These are phyloP conservation scores for Anser cygnoides DNA, from an alignment of 2,113 vertebrate species.

Conservation along the genomic window DNA sequence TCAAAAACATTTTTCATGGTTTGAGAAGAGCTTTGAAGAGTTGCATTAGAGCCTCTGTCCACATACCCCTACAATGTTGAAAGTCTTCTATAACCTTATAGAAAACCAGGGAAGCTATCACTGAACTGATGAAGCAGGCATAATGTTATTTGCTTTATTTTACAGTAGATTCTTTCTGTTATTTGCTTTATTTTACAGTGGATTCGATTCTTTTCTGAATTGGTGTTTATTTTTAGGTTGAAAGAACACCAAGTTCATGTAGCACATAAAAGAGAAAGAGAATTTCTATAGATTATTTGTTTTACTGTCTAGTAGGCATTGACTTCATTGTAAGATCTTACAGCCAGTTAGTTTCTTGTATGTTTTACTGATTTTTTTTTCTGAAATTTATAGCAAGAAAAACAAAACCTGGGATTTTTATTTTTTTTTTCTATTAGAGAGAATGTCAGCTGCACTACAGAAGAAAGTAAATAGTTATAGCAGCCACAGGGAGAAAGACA, in stretches of 20 bases:
- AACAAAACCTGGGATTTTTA: not conserved
- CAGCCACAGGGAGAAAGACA: not conserved
- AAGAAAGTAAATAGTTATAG: not conserved
- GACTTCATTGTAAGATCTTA: not conserved
- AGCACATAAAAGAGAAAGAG: not conserved
- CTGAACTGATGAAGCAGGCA: not conserved
- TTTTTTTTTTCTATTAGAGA: not conserved
- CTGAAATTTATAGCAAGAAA: not conserved
- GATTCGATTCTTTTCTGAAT: not conserved
- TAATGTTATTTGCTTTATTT: not conserved
- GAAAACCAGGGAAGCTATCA: not conserved
- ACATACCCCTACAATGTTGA: not conserved
- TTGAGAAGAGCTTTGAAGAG: not conserved
- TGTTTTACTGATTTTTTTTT: slow-evolving; percentile 10
- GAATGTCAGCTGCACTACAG: not conserved
- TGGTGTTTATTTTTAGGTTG: not conserved
- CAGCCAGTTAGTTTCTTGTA: not conserved
- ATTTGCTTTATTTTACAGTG: not conserved
- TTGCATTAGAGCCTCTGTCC: not conserved
- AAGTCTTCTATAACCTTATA: not conserved
- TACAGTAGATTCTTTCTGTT: not conserved
- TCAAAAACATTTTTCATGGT: not conserved
- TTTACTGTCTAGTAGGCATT: not conserved
- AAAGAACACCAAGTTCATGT: not conserved
- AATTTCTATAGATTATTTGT: not conserved